These are phyloP conservation scores for Ianthella basta DNA, from an alignment of 37 sponge, comb jelly and placozoan species.

Conservation along the genomic window DNA sequence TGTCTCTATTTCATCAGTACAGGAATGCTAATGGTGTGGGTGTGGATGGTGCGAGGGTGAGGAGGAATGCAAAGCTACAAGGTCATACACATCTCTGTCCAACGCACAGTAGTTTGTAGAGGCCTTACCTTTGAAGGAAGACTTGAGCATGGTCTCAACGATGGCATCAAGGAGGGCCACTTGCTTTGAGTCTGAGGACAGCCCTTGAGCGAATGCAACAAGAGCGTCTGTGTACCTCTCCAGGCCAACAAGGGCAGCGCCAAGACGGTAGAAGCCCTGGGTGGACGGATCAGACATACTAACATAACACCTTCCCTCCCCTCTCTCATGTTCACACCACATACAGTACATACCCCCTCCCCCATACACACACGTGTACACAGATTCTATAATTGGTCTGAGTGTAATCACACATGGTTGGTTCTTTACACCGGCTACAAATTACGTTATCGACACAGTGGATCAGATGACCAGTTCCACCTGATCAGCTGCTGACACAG, in stretches of 20 bases:
- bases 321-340: constrained; percentile 1
- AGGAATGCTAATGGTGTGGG: too few species aligned
- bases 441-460: neutral
- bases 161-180: constrained; percentile 69
- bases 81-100: too few species aligned
- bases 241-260: constrained; percentile 80
- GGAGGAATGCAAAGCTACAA: too few species aligned
- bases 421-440: neutral
- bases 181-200: constrained; percentile 80
- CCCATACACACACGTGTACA: too few species aligned
- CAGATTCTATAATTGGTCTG: too few species aligned
- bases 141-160: constrained; percentile 75
- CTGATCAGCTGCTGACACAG: too few species aligned
- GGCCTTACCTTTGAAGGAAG: constrained; percentile 76
- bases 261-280: constrained; percentile 89
- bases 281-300: neutral
- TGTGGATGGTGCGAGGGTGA: too few species aligned
- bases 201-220: constrained; percentile 81
- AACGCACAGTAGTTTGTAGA: neutral
- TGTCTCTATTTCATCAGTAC: too few species aligned
- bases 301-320: neutral
- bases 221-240: constrained; percentile 75
- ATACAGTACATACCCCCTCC: neutral
- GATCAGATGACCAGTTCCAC: neutral
- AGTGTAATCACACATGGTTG: neutral